Evolutionary conservation across 2,888 invertebrate species (phyloP), one percentile per base, ranked within the genome.

Genomic region (Dastarcus helophoroides): DNA sequence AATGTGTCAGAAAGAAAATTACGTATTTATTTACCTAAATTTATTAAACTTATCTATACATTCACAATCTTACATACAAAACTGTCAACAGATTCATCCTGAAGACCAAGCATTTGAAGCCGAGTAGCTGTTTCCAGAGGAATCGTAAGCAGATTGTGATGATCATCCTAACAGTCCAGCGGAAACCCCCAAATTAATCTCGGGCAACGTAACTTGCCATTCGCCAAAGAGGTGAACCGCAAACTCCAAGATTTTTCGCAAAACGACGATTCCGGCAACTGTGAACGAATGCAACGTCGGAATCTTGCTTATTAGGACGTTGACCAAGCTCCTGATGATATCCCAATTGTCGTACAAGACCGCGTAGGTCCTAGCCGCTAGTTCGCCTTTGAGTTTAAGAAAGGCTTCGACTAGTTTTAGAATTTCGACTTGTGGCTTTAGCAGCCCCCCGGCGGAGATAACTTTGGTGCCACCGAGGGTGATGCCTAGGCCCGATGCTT

Each of bases 241-340:
- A 22, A 49, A 49, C 33, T 50, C 48, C 8, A 47, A 29, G 22
- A 50, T 42, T 26, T 36, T 37, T 26, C 50, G 39, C 4, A 50
- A 16, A 11, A 45, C 39, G 6, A 38, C 30, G 10, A 50, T 39
- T 5, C 47, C 48, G 7, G 29, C 41, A 13, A 50, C 26, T 5
- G 48, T 41, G 31, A 48, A 47, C 2, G 38, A 25, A 13, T 47
- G 46, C 19, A 50, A 22, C n/a, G 35, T 40, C 9, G 36, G 32
- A 8, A 45, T 13, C 30, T 47, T 46, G 10, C 21, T 30, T 4
- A 50, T 28, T 4, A 46, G 3, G 10, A 47, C 27, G 24, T 41
- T 44, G 22, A 37, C 29, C 13, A 49, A 27, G 14, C 41, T 31
- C 6, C 25, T 37, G 17, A 47, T 34, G 9, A 49, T 25, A 14